Evolutionary conservation across 1,140 invertebrate genomes (phyloP), one percentile per base, ranked within the genome.

Genomic region (Prorops nasuta): DNA sequence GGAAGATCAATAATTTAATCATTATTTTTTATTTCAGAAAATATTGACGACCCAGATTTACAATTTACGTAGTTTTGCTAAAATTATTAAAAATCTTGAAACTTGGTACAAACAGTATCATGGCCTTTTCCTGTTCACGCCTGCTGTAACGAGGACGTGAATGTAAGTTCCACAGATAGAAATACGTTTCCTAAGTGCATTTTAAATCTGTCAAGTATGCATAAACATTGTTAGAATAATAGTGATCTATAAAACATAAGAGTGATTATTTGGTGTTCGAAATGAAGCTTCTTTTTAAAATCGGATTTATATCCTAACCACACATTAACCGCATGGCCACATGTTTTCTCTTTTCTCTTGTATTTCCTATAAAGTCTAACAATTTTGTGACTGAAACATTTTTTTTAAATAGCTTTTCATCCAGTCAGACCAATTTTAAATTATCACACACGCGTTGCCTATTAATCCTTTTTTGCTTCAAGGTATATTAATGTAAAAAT

Each of bases 71-170:
- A n/a, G n/a, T n/a, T n/a, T n/a, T n/a, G n/a, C n/a, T n/a, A n/a
- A n/a, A n/a, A n/a, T n/a, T n/a, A n/a, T n/a, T n/a, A n/a, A n/a
- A n/a, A n/a, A n/a, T n/a, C n/a, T n/a, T n/a, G n/a, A n/a, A n/a
- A n/a, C n/a, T n/a, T n/a, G 22, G 46, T 49, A 47, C 44, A 49
- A 49, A 35, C 6, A 49, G 21, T 57, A 44, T 56, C 40, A 62
- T 66, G 66, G 53, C 46, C 69, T 69, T 75, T 78, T 77, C 72
- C 74, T 65, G 67, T 71, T 73, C 62, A 68, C 59, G 60, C 60
- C 54, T 60, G 42, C 10, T 60, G 37, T 36, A 31, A 51, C 36
- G 66, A 58, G 43, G 64, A 71, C 67, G 70, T 69, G 65, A 67
- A 57, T 56, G 57, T 62, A 58, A 50, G 41, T 67, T 54, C 24